Conservation (phyloP, 2,888 invertebrate species). For the Cosmia pyralina region DNA sequence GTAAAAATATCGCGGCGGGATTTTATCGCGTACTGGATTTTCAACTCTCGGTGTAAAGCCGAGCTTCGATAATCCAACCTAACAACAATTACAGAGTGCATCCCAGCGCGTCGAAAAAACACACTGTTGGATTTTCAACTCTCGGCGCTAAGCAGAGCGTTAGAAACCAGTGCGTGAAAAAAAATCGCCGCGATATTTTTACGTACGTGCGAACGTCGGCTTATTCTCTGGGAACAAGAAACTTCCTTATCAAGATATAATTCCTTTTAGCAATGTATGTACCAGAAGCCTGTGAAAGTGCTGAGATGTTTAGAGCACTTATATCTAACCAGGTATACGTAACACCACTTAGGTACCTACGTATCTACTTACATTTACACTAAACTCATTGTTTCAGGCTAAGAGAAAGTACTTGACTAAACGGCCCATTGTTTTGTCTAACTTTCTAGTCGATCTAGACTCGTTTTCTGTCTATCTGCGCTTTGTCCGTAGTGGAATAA, state of each 20-base stretch:
- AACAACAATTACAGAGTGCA: no score
- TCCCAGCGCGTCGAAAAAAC: no score
- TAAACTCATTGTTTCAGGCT: conserved; percentile 66
- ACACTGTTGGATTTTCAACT: no score
- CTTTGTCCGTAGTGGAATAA: conserved; percentile 20
- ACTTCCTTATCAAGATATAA: conserved; percentile 42
- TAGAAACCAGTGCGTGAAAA: no score
- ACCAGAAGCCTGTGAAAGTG: conserved; percentile 43
- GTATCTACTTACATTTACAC: conserved; percentile 55
- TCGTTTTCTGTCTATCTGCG: conserved; percentile 53
- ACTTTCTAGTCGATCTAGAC: conserved; percentile 73
- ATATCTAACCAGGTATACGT: conserved; percentile 52
- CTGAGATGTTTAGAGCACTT: conserved; percentile 43
- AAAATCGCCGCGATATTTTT: no score
- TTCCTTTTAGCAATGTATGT: conserved; percentile 44
- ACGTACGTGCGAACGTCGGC: no score
- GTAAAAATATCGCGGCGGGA: no score
- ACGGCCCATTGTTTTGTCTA: conserved; percentile 68
- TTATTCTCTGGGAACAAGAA: conserved; percentile 20
- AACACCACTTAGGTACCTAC: conserved; percentile 48
- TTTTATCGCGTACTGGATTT: no score
- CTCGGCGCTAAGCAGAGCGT: no score
- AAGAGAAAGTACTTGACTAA: conserved; percentile 64
- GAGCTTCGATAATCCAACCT: no score
- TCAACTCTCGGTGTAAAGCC: no score